Evolutionary conservation across 2,113 vertebrate species (phyloP).

Genomic region (Psittacula cyanocephala): DNA sequence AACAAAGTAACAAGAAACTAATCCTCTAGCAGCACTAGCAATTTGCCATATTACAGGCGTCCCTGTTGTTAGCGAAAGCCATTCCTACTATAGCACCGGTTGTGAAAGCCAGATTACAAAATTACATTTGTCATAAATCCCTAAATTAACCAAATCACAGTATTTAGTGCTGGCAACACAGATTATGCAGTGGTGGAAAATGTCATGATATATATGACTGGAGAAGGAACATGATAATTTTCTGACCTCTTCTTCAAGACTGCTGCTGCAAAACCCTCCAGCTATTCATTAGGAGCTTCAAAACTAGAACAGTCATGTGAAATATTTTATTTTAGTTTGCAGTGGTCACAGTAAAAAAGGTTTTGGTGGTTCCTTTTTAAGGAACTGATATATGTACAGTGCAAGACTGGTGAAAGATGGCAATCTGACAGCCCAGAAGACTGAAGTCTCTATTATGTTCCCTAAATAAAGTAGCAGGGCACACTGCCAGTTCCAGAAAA

Average conservation of each 20-base stretch:
- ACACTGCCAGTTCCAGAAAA: background rate
- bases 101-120: constrained; percentile 5
- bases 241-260: constrained; percentile 2
- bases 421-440: background rate
- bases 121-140: background rate
- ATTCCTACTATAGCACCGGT: background rate
- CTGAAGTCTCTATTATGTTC: background rate
- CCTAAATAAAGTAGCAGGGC: background rate
- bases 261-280: constrained; percentile 9
- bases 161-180: background rate
- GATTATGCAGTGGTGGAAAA: background rate
- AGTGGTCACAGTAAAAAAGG: background rate
- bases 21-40: background rate
- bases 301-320: background rate
- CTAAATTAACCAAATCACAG: constrained; percentile 31
- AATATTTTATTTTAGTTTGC: constrained; percentile 4
- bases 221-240: constrained; percentile 14
- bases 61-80: background rate
- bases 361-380: constrained; percentile 1
- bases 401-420: background rate
- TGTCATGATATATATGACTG: background rate
- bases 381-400: background rate
- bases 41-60: background rate
- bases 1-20: background rate
- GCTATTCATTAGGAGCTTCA: constrained; percentile 1